A percentile compares a stretch with the other conserved stretches of the same genome.
phyloP scores from a whole-genome alignment of 2,888 invertebrate genomes.

The Lucinisca nassula region DNA sequence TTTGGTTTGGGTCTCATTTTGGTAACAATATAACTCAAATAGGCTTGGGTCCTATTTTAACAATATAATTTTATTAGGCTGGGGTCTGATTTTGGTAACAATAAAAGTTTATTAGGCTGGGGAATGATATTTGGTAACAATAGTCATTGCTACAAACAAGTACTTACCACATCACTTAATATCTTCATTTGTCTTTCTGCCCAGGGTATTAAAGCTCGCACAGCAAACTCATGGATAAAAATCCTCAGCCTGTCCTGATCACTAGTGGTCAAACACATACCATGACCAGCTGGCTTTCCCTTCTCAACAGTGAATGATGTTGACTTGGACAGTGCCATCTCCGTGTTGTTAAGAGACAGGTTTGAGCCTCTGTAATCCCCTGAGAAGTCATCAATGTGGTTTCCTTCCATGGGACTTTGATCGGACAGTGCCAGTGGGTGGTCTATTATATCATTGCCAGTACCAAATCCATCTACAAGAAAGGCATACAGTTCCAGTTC shows the following conservation, averaged over 20 bases:
- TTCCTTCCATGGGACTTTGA: conserved; percentile 62
- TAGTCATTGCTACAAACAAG: too few relatives aligned
- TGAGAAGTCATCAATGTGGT: conserved; percentile 61
- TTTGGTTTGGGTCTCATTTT: too few relatives aligned
- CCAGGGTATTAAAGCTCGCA: conserved; percentile 95
- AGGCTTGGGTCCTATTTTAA: too few relatives aligned
- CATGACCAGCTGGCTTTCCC: conserved; percentile 79
- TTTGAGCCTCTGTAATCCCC: conserved; percentile 71
- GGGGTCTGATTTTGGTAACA: too few relatives aligned
- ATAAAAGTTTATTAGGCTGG: too few relatives aligned
- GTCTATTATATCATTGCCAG: conserved; percentile 72
- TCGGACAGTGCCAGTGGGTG: conserved; percentile 79
- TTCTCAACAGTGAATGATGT: conserved; percentile 39
- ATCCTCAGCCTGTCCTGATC: conserved; percentile 95
- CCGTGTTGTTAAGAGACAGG: conserved; percentile 50
- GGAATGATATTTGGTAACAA: too few relatives aligned
- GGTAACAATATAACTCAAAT: too few relatives aligned
- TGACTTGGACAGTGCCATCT: conserved; percentile 47
- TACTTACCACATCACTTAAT: conserved; percentile 88
- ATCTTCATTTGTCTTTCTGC: conserved; percentile 95
- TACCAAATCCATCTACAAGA: conserved; percentile 40
- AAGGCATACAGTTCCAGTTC: too few relatives aligned
- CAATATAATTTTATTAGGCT: too few relatives aligned
- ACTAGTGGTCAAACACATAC: conserved; percentile 92
- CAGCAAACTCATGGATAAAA: conserved; percentile 95